phyloP scores from a whole-genome alignment of 2,113 vertebrate genomes.

The Ailurus styani region DNA sequence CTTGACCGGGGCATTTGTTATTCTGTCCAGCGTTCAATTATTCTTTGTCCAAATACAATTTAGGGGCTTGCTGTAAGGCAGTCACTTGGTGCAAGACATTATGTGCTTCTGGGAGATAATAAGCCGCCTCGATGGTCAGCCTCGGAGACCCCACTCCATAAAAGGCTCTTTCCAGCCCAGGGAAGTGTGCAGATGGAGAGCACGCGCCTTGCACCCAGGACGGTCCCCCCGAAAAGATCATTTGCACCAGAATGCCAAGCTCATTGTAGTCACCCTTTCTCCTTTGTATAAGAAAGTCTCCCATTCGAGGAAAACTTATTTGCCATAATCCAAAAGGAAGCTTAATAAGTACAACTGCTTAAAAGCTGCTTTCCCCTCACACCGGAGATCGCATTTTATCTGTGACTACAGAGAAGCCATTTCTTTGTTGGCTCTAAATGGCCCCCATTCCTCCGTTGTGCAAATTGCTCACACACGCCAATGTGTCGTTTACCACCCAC shows the following conservation, averaged over 20 bases:
- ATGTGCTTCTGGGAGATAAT: conserved; percentile 84
- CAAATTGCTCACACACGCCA: conserved; percentile 41
- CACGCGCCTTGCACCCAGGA: not conserved
- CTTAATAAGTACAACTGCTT: conserved; percentile 60
- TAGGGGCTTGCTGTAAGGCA: conserved; percentile 79
- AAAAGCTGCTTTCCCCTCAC: conserved; percentile 40
- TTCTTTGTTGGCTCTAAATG: conserved; percentile 39
- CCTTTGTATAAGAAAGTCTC: conserved; percentile 33
- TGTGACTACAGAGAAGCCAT: conserved; percentile 30
- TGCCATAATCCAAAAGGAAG: conserved; percentile 56
- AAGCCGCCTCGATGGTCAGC: conserved; percentile 76
- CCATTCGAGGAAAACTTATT: conserved; percentile 58
- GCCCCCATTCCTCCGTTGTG: conserved; percentile 31
- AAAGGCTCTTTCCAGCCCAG: conserved; percentile 45
- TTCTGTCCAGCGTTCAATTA: conserved; percentile 86
- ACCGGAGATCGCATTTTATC: conserved; percentile 56
- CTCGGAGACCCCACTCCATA: conserved; percentile 31
- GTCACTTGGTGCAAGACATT: conserved; percentile 74
- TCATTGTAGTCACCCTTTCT: not conserved
- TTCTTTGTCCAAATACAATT: conserved; percentile 90
- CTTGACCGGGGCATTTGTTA: conserved; percentile 89
- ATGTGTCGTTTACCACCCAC: conserved; percentile 48
- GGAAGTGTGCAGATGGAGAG: not conserved
- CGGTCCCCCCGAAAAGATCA: not conserved
- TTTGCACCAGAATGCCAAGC: not conserved